Conservation (phyloP, 37 sponge, comb jelly and placozoan genomes). For the Corticium candelabrum region DNA sequence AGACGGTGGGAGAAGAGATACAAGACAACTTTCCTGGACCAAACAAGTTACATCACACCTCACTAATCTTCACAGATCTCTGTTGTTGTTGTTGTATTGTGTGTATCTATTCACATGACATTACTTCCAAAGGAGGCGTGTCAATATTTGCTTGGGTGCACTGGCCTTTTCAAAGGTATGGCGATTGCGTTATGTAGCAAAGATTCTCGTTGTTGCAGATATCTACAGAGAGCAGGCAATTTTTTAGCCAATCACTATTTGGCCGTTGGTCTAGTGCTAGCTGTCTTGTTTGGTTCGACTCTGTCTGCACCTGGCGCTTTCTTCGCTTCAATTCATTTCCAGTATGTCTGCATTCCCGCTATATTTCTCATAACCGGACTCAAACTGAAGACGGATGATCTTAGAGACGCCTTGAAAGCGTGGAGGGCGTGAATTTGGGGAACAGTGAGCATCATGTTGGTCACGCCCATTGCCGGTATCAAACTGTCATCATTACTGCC, state of each 20-base stretch:
- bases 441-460: background rate
- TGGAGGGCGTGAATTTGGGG: background rate
- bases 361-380: background rate
- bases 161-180: too few species aligned
- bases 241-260: background rate
- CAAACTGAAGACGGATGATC: background rate
- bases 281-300: background rate
- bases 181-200: too few species aligned
- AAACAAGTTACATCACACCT: too few species aligned
- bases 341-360: background rate
- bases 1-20: too few species aligned
- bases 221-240: background rate
- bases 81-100: too few species aligned
- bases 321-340: background rate
- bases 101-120: too few species aligned
- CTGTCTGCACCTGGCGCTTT: background rate
- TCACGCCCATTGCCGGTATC: background rate
- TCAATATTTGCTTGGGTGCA: too few species aligned
- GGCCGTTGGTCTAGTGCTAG: background rate
- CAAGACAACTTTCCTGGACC: too few species aligned
- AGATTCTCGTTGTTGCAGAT: background rate
- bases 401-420: background rate
- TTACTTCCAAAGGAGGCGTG: too few species aligned
- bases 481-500: background rate
- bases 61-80: too few species aligned